Percentiles rank a stretch among this genome's conserved stretches.
Conservation (phyloP, 2,113 vertebrate genomes). For the Mesocricetus auratus region DNA sequence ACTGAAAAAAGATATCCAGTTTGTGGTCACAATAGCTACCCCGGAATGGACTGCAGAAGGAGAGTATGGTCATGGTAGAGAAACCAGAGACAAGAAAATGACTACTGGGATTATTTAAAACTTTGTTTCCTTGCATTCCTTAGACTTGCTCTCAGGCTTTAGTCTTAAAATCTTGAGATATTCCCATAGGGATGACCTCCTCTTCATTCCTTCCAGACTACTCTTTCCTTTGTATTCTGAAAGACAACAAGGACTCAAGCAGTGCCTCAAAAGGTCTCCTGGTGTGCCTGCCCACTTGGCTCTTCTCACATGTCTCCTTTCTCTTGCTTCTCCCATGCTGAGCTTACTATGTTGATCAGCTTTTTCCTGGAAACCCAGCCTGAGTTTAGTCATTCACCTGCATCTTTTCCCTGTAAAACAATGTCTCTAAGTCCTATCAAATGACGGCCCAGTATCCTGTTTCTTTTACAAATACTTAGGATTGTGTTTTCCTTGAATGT, state of each 20-base stretch:
- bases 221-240: neutral
- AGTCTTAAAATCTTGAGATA: neutral
- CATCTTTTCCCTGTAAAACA: neutral
- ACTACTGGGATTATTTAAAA: neutral
- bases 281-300: neutral
- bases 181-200: neutral
- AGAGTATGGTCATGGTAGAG: neutral
- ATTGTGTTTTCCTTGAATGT: constrained; percentile 18
- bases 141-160: neutral
- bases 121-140: neutral
- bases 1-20: neutral
- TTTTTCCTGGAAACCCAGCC: neutral
- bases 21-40: neutral
- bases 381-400: neutral
- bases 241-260: no score
- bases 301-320: neutral
- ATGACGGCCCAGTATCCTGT: neutral
- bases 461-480: neutral
- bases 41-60: neutral
- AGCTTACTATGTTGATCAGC: neutral
- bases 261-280: neutral
- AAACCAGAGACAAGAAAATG: neutral
- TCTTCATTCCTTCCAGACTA: neutral
- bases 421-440: neutral
- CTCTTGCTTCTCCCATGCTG: neutral